These are phyloP conservation scores for Drosophila albomicans DNA, from an alignment of 1,140 invertebrate genomes.

Conservation along the genomic window DNA sequence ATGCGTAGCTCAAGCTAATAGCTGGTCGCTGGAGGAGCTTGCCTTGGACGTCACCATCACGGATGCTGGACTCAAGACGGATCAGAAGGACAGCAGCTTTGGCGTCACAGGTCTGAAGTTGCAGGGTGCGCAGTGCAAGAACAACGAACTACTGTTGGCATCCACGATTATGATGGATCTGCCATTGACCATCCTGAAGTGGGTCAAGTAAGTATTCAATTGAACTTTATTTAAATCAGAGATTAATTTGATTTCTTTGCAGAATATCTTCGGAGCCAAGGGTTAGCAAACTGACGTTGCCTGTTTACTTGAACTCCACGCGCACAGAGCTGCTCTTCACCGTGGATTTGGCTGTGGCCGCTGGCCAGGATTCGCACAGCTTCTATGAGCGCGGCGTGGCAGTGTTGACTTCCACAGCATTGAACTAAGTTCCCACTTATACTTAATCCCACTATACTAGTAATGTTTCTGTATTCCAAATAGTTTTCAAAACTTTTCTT, in stretches of 20 bases:
- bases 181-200: slow-evolving; percentile 94
- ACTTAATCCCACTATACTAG: slow-evolving; percentile 11
- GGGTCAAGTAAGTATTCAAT: slow-evolving; percentile 89
- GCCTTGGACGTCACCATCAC: slow-evolving; percentile 92
- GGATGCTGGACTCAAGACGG: slow-evolving; percentile 86
- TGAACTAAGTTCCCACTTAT: slow-evolving; percentile 88
- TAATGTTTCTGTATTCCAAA: background rate
- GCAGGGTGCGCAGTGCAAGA: slow-evolving; percentile 96
- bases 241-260: slow-evolving; percentile 44
- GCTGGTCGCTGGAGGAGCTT: slow-evolving; percentile 97
- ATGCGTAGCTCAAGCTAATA: slow-evolving; percentile 97
- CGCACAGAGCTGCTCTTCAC: slow-evolving; percentile 97
- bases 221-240: background rate
- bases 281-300: slow-evolving; percentile 92
- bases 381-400: slow-evolving; percentile 99
- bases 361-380: slow-evolving; percentile 94
- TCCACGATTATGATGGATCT: slow-evolving; percentile 97
- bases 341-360: slow-evolving; percentile 95
- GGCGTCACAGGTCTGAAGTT: slow-evolving; percentile 94
- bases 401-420: slow-evolving; percentile 94
- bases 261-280: slow-evolving; percentile 86
- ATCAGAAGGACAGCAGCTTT: slow-evolving; percentile 91
- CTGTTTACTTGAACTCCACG: slow-evolving; percentile 98
- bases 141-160: slow-evolving; percentile 95
- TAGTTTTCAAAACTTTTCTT: slow-evolving; percentile 22